Evolutionary conservation across 2,888 invertebrate species (phyloP).

Genomic region (Metopia argyrocephala): DNA sequence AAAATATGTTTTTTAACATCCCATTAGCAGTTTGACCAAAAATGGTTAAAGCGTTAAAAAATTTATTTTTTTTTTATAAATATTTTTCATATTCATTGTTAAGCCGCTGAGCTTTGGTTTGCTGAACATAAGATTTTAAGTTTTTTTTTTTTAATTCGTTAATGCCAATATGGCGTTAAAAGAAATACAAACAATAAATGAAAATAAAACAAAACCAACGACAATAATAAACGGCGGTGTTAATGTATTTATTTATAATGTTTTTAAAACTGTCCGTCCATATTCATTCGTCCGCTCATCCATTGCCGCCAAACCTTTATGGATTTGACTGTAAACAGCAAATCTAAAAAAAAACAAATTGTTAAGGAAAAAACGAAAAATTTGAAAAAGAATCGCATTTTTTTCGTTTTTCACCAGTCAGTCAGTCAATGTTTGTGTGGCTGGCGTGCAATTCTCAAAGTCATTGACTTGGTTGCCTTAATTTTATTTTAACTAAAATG

Average conservation of each 20-base stretch:
- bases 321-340: slow-evolving; percentile 25
- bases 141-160: slow-evolving; percentile 42
- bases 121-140: slow-evolving; percentile 32
- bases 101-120: slow-evolving; percentile 19
- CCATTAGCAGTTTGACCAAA: slow-evolving; percentile 46
- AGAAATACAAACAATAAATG: not conserved
- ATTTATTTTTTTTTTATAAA: not conserved
- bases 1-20: slow-evolving; percentile 3
- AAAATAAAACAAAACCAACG: slow-evolving; percentile 32
- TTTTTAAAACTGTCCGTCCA: slow-evolving; percentile 23
- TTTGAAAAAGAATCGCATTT: slow-evolving; percentile 20
- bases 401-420: slow-evolving; percentile 26
- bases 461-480: slow-evolving; percentile 63
- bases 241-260: slow-evolving; percentile 58
- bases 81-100: slow-evolving; percentile 16
- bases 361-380: no score
- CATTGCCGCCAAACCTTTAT: slow-evolving; percentile 36
- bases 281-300: slow-evolving; percentile 39
- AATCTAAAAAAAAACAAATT: slow-evolving; percentile 6
- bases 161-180: slow-evolving; percentile 60
- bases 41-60: slow-evolving; percentile 53
- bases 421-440: slow-evolving; percentile 19
- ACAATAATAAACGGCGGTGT: slow-evolving; percentile 53
- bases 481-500: slow-evolving; percentile 60
- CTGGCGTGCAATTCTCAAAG: slow-evolving; percentile 64